Conservation (phyloP, 2,113 vertebrate genomes). For the Antennarius striatus region DNA sequence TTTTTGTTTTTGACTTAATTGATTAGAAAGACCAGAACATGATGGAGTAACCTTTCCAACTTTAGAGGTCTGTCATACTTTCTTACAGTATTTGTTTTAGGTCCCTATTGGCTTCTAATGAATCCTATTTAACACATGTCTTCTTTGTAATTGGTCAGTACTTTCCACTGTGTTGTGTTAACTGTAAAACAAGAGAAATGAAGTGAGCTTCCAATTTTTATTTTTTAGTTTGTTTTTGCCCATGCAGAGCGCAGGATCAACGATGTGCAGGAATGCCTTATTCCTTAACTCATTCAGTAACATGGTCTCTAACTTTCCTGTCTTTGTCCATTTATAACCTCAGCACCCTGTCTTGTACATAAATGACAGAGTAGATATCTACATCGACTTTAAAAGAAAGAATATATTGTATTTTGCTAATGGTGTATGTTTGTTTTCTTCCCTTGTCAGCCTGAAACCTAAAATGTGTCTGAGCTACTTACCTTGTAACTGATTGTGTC, state of each 20-base stretch:
- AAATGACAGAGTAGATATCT: conserved; percentile 57
- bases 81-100: neutral
- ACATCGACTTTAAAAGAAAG: conserved; percentile 64
- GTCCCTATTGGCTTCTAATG: conserved; percentile 17
- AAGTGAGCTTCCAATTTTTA: conserved; percentile 38
- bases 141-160: conserved; percentile 24
- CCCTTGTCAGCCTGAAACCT: conserved; percentile 66
- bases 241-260: conserved; percentile 49
- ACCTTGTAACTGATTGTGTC: conserved; percentile 75
- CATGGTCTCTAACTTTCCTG: conserved; percentile 30
- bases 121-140: conserved; percentile 9
- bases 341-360: conserved; percentile 67
- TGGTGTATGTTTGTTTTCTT: conserved; percentile 66
- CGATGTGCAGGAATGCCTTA: conserved; percentile 69
- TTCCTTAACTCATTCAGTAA: conserved; percentile 49
- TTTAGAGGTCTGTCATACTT: conserved; percentile 7
- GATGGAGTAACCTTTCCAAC: neutral
- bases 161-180: conserved; percentile 26
- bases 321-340: conserved; percentile 41
- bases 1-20: conserved; percentile 7
- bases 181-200: conserved; percentile 32
- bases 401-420: conserved; percentile 78
- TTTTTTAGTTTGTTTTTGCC: conserved; percentile 8
- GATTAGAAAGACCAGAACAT: conserved; percentile 3
- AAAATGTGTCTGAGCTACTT: conserved; percentile 71